Conservation (phyloP, 2,797 vertebrate species). For the Helostoma temminkii region DNA sequence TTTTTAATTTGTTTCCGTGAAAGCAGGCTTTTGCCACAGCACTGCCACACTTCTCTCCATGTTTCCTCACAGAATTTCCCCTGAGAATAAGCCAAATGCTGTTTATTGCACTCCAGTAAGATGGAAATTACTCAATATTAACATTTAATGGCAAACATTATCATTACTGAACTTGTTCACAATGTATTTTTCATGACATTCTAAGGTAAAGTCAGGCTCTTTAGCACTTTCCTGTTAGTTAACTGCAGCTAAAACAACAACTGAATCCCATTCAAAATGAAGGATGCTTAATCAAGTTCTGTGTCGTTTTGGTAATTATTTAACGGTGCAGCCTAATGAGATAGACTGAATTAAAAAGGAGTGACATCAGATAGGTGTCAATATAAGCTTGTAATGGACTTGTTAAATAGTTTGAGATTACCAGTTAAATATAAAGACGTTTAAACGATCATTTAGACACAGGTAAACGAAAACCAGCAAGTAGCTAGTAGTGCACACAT, state of each 20-base stretch:
- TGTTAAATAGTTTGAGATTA: conserved; percentile 72
- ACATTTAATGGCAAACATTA: conserved; percentile 18
- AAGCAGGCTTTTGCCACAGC: conserved; percentile 4
- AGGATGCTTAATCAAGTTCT: conserved; percentile 71
- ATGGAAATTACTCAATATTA: conserved; percentile 9
- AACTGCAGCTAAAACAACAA: conserved; percentile 52
- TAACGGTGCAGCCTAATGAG: conserved; percentile 79
- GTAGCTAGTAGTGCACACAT: neutral
- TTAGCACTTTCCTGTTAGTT: conserved; percentile 25
- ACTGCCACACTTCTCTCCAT: conserved; percentile 2
- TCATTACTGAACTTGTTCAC: neutral
- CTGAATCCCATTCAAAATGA: conserved; percentile 59
- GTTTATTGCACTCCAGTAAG: conserved; percentile 8
- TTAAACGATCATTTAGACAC: conserved; percentile 1
- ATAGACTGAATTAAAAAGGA: conserved; percentile 77
- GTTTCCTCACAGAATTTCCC: conserved; percentile 1
- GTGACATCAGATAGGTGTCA: conserved; percentile 75
- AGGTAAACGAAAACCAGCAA: conserved; percentile 15
- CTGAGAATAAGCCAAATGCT: conserved; percentile 8
- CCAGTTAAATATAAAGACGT: conserved; percentile 46
- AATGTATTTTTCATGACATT: conserved; percentile 3
- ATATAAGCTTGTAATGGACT: conserved; percentile 74
- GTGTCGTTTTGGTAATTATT: conserved; percentile 78
- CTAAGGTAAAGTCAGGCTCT: neutral
- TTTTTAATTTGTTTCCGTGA: conserved; percentile 20